Evolutionary conservation across 2,797 vertebrate species (phyloP).

Genomic region (Hephaestus fuliginosus): DNA sequence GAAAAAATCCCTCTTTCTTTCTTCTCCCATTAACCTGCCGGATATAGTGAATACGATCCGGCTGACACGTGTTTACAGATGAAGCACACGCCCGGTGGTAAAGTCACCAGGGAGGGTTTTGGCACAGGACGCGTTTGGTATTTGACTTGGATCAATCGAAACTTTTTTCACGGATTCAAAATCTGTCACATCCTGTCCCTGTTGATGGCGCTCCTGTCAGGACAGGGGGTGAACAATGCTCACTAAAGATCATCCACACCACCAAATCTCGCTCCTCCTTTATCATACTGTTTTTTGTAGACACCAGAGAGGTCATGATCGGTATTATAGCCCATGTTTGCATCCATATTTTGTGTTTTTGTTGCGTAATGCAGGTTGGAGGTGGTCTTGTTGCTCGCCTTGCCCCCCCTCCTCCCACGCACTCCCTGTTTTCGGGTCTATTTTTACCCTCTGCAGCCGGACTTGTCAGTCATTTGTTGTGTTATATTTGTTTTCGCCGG

Average conservation of each 20-base stretch:
- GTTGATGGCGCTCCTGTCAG: slow-evolving; percentile 50
- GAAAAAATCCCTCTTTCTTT: slow-evolving; percentile 39
- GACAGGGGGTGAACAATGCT: not conserved
- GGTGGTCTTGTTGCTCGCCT: not conserved
- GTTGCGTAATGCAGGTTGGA: slow-evolving; percentile 7
- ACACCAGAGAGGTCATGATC: not conserved
- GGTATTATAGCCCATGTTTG: slow-evolving; percentile 10
- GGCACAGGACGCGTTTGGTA: not conserved
- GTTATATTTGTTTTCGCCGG: slow-evolving; percentile 68
- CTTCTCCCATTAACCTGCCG: slow-evolving; percentile 3
- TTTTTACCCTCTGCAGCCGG: slow-evolving; percentile 50
- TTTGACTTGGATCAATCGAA: slow-evolving; percentile 56
- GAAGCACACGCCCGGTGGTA: slow-evolving; percentile 1
- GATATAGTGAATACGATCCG: slow-evolving; percentile 14
- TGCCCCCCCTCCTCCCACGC: not conserved
- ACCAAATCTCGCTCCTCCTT: slow-evolving; percentile 8
- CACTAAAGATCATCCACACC: not conserved
- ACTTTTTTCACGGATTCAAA: slow-evolving; percentile 71
- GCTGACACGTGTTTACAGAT: slow-evolving; percentile 3
- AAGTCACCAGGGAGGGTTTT: not conserved
- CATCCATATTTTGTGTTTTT: slow-evolving; percentile 30
- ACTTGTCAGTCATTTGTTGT: slow-evolving; percentile 61
- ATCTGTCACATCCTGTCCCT: slow-evolving; percentile 81
- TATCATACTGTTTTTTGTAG: slow-evolving; percentile 11
- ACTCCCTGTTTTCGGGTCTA: slow-evolving; percentile 33